Evolutionary conservation across 1,140 invertebrate genomes (phyloP).

Genomic region (Tetraneura akinire): DNA sequence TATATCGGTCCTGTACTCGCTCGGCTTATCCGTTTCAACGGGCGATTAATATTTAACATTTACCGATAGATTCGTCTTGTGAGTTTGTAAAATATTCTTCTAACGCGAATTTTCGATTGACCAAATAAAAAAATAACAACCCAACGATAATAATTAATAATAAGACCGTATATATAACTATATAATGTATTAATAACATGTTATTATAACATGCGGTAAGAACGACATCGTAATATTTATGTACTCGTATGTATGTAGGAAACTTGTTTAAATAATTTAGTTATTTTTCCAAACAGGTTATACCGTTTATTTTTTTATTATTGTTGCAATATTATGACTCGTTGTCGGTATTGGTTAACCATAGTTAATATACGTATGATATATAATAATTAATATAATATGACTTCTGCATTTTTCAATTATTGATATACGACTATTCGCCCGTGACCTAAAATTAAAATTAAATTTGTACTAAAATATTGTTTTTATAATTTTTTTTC

Average conservation of each 20-base stretch:
- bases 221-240: conserved; percentile 32
- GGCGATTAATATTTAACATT: too few relatives aligned
- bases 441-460: conserved; percentile 6
- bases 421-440: not conserved
- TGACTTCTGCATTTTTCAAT: conserved; percentile 1
- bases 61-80: too few relatives aligned
- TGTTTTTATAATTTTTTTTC: not conserved
- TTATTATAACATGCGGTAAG: not conserved
- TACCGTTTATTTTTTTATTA: conserved; percentile 36
- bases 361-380: not conserved
- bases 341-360: not conserved
- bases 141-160: too few relatives aligned
- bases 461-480: not conserved
- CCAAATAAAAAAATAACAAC: too few relatives aligned
- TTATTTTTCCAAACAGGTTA: conserved; percentile 37
- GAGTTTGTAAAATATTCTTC: too few relatives aligned
- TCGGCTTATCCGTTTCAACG: not conserved
- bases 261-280: conserved; percentile 38
- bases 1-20: not conserved
- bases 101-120: too few relatives aligned
- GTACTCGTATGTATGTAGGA: not conserved
- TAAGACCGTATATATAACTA: not conserved
- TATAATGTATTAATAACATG: not conserved
- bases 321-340: not conserved
- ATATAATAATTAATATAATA: conserved; percentile 7